Evolutionary conservation across 2,888 invertebrate species (phyloP).

Genomic region (Lasius platythorax): DNA sequence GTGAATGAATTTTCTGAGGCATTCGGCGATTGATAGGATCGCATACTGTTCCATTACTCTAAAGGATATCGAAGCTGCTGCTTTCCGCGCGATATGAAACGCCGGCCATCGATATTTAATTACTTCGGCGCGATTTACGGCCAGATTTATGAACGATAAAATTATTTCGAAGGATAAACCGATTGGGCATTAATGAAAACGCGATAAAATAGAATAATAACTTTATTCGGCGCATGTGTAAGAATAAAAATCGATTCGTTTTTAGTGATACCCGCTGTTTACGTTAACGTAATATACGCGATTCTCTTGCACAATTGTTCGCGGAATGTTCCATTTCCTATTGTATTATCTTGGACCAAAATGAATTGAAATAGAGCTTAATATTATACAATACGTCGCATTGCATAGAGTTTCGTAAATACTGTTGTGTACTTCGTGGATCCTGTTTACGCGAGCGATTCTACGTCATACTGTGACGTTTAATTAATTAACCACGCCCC

Average conservation of each 20-base stretch:
- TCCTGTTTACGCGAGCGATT: background rate
- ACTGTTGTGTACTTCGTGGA: background rate
- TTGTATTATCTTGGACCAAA: background rate
- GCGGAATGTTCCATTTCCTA: background rate
- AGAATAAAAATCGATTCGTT: slow-evolving; percentile 15
- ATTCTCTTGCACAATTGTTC: background rate
- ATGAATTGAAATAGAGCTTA: background rate
- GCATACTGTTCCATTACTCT: background rate
- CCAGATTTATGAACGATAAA: slow-evolving; percentile 16
- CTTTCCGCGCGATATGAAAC: slow-evolving; percentile 30
- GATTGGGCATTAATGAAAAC: slow-evolving; percentile 13
- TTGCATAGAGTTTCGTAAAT: background rate
- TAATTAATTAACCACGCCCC: slow-evolving; percentile 38
- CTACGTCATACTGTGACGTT: background rate
- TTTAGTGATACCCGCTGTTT: background rate
- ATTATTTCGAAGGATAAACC: slow-evolving; percentile 9
- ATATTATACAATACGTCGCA: background rate
- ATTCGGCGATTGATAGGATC: slow-evolving; percentile 22
- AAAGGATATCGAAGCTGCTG: slow-evolving; percentile 20
- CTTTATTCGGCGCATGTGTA: slow-evolving; percentile 20
- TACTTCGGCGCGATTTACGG: slow-evolving; percentile 16
- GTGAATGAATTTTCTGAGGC: slow-evolving; percentile 1
- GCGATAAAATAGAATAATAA: slow-evolving; percentile 15
- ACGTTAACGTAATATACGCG: background rate
- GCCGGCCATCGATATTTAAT: slow-evolving; percentile 47